Base-by-base conservation (phyloP, 2,113 vertebrate species). In the Myrmecophaga tridactyla region DNA sequence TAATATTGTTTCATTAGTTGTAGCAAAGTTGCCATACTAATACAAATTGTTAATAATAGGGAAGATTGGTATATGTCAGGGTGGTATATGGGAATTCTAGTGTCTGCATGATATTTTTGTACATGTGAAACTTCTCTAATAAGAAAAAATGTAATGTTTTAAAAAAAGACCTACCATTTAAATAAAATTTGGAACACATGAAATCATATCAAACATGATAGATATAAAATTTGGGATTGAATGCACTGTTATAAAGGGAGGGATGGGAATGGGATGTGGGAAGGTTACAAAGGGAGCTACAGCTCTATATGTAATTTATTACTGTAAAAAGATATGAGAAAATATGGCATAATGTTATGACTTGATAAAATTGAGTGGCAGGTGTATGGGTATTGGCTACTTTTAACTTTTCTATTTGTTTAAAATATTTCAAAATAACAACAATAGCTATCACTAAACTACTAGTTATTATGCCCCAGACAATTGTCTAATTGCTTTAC, bases 351-450 rank as follows among this genome's bases (percentile, higher is more conserved):
- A 91, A 70, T 70, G 36, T 56, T 70, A 60, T 88, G 41, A 82
- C 36, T 58, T 78, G 18, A 75, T 75, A 89, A 69, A 63, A 36
- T 41, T 48, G 41, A 89, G 5, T 41, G 4, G 0, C n/a, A n/a
- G n/a, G n/a, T n/a, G 23, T 17, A 51, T 72, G 51, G 3, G 6
- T 60, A 70, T 63, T 85, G 86, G 7, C 46, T 65, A 36, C 7
- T 53, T 73, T 62, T 67, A 56, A 76, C 23, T 58, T 88, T 89
- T 86, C 62, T 73, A 20, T 67, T 18, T 91, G 15, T 6, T 91
- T 85, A 93, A 92, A 65, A 60, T 65, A 72, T 76, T 81, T 77
- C 60, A 95, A 90, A 92, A 88, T 69, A n/a, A n/a, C n/a, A n/a
- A n/a, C 27, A 67, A 62, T n/a, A 94, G 46, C 41, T 95, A 31